A percentile compares a stretch with the other conserved stretches of the same genome.
Evolutionary conservation across 2,113 vertebrate genomes (phyloP).

Genomic region (Centrocercus urophasianus): DNA sequence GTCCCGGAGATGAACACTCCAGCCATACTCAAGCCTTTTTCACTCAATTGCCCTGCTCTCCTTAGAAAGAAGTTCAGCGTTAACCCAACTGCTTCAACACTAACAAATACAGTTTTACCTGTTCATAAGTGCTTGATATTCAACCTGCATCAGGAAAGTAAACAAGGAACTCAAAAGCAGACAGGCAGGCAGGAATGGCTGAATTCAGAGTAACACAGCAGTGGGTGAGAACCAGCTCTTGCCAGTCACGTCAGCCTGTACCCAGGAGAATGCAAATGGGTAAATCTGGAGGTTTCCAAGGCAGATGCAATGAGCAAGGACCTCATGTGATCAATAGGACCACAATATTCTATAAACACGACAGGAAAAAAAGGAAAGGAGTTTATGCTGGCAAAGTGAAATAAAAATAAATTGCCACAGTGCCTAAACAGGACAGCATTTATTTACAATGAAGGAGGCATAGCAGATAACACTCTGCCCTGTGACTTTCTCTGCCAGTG

Average conservation of each 20-base stretch:
- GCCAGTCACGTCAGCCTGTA: not conserved
- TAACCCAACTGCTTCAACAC: not conserved
- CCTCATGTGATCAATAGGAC: not conserved
- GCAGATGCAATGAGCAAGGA: fast-evolving
- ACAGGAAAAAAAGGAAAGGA: not conserved
- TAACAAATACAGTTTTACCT: not conserved
- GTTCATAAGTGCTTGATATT: not conserved
- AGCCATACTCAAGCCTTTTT: not conserved
- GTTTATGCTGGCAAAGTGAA: not conserved
- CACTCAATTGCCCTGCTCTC: not conserved
- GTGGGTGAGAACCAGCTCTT: fast-evolving
- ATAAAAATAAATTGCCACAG: conserved; percentile 2
- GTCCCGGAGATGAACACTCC: not conserved
- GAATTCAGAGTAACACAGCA: not conserved
- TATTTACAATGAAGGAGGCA: not conserved
- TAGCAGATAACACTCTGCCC: conserved; percentile 39
- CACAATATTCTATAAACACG: not conserved
- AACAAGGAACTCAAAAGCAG: not conserved
- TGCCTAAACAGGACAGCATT: conserved; percentile 31
- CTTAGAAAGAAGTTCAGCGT: not conserved
- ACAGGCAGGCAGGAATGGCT: not conserved
- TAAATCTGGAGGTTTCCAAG: not conserved
- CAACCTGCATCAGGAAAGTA: not conserved
- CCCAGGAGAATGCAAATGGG: not conserved
- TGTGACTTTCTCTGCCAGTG: not conserved